Conservation (phyloP, 2,113 vertebrate genomes). For the Zosterops lateralis region DNA sequence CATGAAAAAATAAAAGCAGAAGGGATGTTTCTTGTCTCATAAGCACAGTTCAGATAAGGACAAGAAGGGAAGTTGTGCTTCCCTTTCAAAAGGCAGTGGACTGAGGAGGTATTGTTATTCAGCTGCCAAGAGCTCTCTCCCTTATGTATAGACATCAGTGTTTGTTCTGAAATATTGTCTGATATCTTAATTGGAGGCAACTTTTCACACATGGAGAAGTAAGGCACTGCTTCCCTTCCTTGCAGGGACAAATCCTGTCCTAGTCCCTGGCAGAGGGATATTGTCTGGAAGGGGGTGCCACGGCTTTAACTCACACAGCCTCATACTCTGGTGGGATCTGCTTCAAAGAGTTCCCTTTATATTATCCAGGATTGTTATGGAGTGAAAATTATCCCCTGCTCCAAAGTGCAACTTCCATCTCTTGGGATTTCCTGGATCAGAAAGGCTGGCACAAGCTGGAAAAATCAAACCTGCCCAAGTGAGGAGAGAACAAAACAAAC, state of each 20-base stretch:
- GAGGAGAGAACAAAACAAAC: not conserved
- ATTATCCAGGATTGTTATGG: not conserved
- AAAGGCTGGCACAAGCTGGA: not conserved
- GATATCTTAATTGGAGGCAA: constrained; percentile 62
- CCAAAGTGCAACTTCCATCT: not conserved
- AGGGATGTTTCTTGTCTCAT: constrained; percentile 56
- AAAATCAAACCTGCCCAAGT: not conserved
- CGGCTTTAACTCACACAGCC: not conserved
- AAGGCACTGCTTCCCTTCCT: not conserved
- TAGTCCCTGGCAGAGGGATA: not conserved
- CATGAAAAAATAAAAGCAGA: constrained; percentile 61
- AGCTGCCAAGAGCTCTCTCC: constrained; percentile 59
- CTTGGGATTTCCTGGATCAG: not conserved
- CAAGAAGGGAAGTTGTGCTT: constrained; percentile 49
- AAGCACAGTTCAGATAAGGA: constrained; percentile 62
- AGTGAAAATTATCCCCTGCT: not conserved
- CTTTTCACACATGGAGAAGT: not conserved
- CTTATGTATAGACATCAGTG: constrained; percentile 57
- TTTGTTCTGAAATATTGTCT: constrained; percentile 51
- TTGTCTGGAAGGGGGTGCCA: not conserved
- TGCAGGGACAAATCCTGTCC: not conserved
- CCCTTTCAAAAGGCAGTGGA: constrained; percentile 58
- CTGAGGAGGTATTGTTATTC: constrained; percentile 64
- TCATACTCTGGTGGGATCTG: not conserved
- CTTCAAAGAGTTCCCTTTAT: not conserved